Evolutionary conservation across 2,888 invertebrate genomes (phyloP).

Genomic region (Imbricaverruca yamaguchii): DNA sequence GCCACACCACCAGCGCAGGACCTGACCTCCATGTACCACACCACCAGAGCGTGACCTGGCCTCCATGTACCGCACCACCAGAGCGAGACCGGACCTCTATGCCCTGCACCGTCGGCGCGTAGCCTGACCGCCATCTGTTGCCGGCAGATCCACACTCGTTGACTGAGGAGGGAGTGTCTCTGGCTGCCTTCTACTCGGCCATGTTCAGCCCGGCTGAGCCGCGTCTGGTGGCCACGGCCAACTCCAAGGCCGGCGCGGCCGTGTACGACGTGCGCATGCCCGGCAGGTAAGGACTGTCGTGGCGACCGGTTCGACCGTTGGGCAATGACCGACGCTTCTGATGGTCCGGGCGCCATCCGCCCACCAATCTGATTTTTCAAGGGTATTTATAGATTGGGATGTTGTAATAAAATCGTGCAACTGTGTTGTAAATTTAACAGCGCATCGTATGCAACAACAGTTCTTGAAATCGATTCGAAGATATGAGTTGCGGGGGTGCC

Average conservation of each 20-base stretch:
- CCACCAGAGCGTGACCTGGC: too few species aligned
- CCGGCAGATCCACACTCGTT: conserved; percentile 55
- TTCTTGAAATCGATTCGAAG: too few species aligned
- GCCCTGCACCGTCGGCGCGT: not conserved
- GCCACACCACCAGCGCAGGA: too few species aligned
- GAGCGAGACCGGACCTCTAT: too few species aligned
- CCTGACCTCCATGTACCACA: too few species aligned
- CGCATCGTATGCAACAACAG: too few species aligned
- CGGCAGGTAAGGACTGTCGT: conserved; percentile 55
- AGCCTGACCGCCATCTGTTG: not conserved
- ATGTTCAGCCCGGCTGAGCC: conserved; percentile 83
- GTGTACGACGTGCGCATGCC: conserved; percentile 83
- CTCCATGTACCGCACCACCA: too few species aligned
- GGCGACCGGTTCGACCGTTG: too few species aligned
- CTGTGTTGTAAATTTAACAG: too few species aligned
- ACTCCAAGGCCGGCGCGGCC: conserved; percentile 78
- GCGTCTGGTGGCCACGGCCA: conserved; percentile 74
- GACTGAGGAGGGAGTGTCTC: conserved; percentile 52
- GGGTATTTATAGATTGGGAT: too few species aligned
- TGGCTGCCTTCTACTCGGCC: conserved; percentile 84
- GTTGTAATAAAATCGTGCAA: too few species aligned
- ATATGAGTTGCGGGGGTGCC: too few species aligned
- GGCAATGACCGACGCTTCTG: not conserved
- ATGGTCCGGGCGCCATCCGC: not conserved
- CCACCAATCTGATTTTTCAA: conserved; percentile 7